Evolutionary conservation across 2,888 invertebrate genomes (phyloP), one percentile per base, ranked within the genome.

Genomic region (Thera britannica): DNA sequence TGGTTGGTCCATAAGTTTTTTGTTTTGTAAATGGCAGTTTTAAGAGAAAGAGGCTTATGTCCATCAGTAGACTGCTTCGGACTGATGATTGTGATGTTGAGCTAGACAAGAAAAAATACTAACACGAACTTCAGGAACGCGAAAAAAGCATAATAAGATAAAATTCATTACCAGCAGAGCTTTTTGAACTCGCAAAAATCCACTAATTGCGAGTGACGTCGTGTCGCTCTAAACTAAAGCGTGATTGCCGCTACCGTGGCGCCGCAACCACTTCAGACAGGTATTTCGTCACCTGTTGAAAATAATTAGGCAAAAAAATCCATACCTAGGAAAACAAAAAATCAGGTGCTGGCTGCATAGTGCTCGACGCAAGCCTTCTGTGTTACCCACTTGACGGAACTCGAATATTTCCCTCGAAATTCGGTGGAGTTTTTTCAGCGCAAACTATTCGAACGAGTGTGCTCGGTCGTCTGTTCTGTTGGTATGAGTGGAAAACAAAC

Each of bases 221-320:
- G 67, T 87, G 87, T 87, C 75, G 68, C 67, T 54, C 80, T 85
- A 87, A 87, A 89, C 87, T 87, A 86, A 86, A 87, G 84, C 84
- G 75, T 85, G 85, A 87, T 87, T 67, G 66, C 68, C 85, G 80
- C 73, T 76, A 65, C 66, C 70, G 70, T 69, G 64, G 60, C 69
- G 71, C 72, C 70, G 58, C 68, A 48, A 66, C 75, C 88, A 80
- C 93, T 93, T 83, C 89, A 92, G 92, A 91, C 91, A 85, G 79
- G 84, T 84, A 89, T 90, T 91, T 92, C 93, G 93, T 93, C 93
- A 93, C 93, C 93, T 93, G 93, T 92, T 92, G 88, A 90, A 93
- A 94, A 94, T 94, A 94, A 94, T 94, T 94, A 94, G 94, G 92
- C 93, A 94, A 94, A 94, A 93, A 87, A 93, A 93, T 90, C 89